A percentile compares a stretch with the other conserved stretches of the same genome.
Conservation (phyloP, 2,797 vertebrate species). For the Menidia menidia region DNA sequence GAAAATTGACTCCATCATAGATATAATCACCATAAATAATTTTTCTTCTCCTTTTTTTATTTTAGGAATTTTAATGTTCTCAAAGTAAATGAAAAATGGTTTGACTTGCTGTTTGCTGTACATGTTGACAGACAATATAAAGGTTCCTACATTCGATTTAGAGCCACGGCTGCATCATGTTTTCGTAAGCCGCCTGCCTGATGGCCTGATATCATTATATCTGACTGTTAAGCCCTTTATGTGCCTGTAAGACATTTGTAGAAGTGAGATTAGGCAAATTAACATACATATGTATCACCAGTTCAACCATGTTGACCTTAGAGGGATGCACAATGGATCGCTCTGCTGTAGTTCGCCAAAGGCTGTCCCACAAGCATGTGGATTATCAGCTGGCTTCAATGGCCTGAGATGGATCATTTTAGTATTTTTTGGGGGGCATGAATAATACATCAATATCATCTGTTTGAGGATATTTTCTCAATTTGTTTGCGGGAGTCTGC, state of each 20-base stretch:
- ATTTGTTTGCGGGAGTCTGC: slow-evolving; percentile 74
- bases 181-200: slow-evolving; percentile 70
- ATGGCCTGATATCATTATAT: slow-evolving; percentile 83
- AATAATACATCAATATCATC: slow-evolving; percentile 80
- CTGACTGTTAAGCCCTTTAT: slow-evolving; percentile 81
- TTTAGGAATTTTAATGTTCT: slow-evolving; percentile 1
- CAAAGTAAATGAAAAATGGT: neutral
- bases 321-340: slow-evolving; percentile 75
- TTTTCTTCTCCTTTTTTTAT: neutral
- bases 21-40: neutral
- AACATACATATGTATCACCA: slow-evolving; percentile 83
- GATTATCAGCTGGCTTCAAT: slow-evolving; percentile 83
- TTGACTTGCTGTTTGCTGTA: slow-evolving; percentile 12
- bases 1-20: neutral
- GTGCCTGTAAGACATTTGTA: slow-evolving; percentile 85
- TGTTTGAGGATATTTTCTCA: slow-evolving; percentile 73
- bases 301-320: slow-evolving; percentile 82
- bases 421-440: slow-evolving; percentile 64
- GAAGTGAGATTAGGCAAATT: slow-evolving; percentile 84
- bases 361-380: slow-evolving; percentile 74
- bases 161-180: slow-evolving; percentile 61
- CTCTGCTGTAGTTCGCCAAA: slow-evolving; percentile 75
- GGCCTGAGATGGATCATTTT: slow-evolving; percentile 78
- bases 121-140: slow-evolving; percentile 30
- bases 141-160: slow-evolving; percentile 57